Percentiles rank a stretch among this genome's conserved stretches.
phyloP scores from a whole-genome alignment of 2,113 vertebrate genomes.

The Cyphomyrus discorhynchus region DNA sequence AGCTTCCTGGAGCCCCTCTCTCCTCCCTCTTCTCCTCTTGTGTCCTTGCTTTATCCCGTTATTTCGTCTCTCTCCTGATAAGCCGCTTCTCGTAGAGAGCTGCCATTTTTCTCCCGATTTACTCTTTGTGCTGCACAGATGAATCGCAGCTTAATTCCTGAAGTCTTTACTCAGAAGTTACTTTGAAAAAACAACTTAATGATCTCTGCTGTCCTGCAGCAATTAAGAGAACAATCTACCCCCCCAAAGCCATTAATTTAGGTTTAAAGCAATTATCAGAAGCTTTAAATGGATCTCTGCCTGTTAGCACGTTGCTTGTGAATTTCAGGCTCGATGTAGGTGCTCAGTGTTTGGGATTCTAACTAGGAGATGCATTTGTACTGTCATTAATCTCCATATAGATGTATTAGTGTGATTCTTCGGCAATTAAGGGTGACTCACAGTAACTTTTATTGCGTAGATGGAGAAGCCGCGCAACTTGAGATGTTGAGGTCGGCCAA shows the following conservation, averaged over 20 bases:
- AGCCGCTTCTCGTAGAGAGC: background rate
- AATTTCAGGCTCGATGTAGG: background rate
- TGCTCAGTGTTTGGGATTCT: background rate
- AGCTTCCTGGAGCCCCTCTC: background rate
- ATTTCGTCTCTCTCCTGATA: background rate
- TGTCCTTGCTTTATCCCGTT: background rate
- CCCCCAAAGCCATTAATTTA: background rate
- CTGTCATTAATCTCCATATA: background rate
- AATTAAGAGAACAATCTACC: background rate
- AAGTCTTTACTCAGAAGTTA: background rate
- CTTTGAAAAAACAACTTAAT: conserved; percentile 1
- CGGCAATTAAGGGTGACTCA: background rate
- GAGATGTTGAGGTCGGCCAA: background rate
- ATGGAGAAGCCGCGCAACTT: background rate
- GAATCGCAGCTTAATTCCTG: background rate
- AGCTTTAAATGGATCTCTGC: background rate
- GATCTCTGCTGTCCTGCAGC: background rate
- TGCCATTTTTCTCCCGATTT: background rate
- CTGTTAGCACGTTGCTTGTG: background rate
- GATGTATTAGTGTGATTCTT: background rate
- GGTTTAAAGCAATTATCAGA: background rate
- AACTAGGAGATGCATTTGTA: background rate
- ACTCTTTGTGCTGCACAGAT: background rate
- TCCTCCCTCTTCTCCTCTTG: background rate
- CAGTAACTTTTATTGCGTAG: background rate